Evolutionary conservation across 2,888 invertebrate genomes (phyloP).

Genomic region (Drosophila birchii): DNA sequence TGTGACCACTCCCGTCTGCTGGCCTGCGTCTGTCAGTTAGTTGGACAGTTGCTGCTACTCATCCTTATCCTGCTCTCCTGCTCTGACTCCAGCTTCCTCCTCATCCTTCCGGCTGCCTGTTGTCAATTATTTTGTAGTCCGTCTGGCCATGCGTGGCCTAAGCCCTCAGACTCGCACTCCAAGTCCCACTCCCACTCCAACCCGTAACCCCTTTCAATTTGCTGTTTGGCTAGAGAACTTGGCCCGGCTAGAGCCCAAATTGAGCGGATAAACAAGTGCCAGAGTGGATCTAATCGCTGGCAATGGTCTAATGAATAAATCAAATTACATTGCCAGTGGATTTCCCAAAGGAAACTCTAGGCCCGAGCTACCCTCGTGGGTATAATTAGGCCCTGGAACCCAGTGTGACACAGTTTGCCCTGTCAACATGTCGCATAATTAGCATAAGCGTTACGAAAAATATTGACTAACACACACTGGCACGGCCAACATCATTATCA

Average conservation of each 20-base stretch:
- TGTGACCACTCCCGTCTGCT: slow-evolving; percentile 69
- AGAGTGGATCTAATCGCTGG: slow-evolving; percentile 38
- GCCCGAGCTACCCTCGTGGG: slow-evolving; percentile 47
- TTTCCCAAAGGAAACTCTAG: slow-evolving; percentile 10
- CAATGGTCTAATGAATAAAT: slow-evolving; percentile 45
- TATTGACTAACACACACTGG: slow-evolving; percentile 65
- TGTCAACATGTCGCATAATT: slow-evolving; percentile 75
- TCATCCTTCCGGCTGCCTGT: slow-evolving; percentile 1
- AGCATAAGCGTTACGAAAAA: slow-evolving; percentile 74
- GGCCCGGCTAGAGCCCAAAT: slow-evolving; percentile 58
- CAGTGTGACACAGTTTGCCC: slow-evolving; percentile 64
- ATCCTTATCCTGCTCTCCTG: slow-evolving; percentile 1
- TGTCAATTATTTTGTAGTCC: slow-evolving; percentile 72
- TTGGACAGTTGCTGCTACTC: slow-evolving; percentile 41
- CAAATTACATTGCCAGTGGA: slow-evolving; percentile 36
- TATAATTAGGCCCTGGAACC: slow-evolving; percentile 65
- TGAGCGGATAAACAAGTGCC: slow-evolving; percentile 65
- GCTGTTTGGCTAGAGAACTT: slow-evolving; percentile 61
- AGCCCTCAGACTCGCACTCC: slow-evolving; percentile 40
- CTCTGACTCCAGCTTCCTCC: slow-evolving; percentile 2
- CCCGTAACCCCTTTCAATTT: slow-evolving; percentile 66
- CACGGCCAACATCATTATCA: slow-evolving; percentile 41
- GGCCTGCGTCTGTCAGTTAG: slow-evolving; percentile 62
- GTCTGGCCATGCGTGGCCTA: slow-evolving; percentile 55
- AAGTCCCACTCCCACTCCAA: slow-evolving; percentile 47